phyloP scores from a whole-genome alignment of 2,113 vertebrate genomes.

The Dolichallabes microphthalmus region DNA sequence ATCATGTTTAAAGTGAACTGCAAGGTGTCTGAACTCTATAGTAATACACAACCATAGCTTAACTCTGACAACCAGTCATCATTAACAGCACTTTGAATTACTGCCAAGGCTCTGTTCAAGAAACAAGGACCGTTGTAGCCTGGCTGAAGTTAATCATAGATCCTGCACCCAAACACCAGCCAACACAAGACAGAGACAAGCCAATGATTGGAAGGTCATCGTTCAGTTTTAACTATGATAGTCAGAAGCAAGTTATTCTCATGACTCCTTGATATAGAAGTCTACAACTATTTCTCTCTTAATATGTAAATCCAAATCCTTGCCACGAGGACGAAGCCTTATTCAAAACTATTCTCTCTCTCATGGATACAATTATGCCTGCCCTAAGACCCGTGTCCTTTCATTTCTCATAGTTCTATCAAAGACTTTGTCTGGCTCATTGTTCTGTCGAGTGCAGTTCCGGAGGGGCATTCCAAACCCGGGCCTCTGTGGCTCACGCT shows the following conservation, averaged over 20 bases:
- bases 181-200: constrained; percentile 15
- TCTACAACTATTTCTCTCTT: constrained; percentile 1
- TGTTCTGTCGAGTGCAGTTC: constrained; percentile 69
- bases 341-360: constrained; percentile 60
- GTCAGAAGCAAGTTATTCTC: constrained; percentile 20
- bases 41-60: constrained; percentile 24
- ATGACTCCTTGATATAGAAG: constrained; percentile 29
- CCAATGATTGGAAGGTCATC: constrained; percentile 20
- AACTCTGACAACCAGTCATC: constrained; percentile 28
- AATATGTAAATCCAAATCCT: constrained; percentile 10
- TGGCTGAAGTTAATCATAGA: constrained; percentile 19
- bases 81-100: constrained; percentile 29
- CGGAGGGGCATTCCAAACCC: constrained; percentile 56
- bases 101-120: constrained; percentile 24
- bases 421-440: constrained; percentile 57
- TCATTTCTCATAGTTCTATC: constrained; percentile 46
- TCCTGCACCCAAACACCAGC: not conserved
- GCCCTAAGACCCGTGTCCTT: constrained; percentile 37
- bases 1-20: constrained; percentile 36
- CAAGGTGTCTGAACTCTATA: not conserved
- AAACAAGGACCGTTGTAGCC: not conserved
- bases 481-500: constrained; percentile 48
- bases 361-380: constrained; percentile 59
- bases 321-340: constrained; percentile 55
- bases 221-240: constrained; percentile 6